Evolutionary conservation across 2,797 vertebrate species (phyloP).

Genomic region (Sylvilagus floridanus): DNA sequence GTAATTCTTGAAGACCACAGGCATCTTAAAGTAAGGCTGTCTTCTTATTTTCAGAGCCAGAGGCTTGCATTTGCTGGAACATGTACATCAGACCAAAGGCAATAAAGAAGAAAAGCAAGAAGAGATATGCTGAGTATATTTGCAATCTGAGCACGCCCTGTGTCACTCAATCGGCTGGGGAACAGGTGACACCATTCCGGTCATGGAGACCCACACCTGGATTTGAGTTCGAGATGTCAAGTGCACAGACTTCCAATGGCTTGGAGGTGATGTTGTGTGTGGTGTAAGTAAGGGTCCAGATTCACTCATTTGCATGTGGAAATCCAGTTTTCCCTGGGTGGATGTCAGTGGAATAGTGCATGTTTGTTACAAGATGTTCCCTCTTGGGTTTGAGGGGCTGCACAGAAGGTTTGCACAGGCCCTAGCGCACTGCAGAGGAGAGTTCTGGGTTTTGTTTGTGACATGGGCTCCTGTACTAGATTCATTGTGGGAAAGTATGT

Average conservation of each 20-base stretch:
- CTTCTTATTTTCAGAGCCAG: background rate
- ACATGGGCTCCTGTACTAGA: background rate
- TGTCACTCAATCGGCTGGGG: background rate
- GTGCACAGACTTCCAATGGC: background rate
- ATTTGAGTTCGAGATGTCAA: background rate
- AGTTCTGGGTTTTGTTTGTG: background rate
- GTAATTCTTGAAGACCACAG: slow-evolving; percentile 23
- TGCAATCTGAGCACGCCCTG: background rate
- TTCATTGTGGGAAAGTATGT: background rate
- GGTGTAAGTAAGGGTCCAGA: background rate
- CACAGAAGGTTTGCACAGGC: background rate
- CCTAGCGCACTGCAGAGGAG: background rate
- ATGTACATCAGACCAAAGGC: slow-evolving; percentile 1
- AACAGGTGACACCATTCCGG: background rate
- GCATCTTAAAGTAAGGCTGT: background rate
- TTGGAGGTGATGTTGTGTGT: background rate
- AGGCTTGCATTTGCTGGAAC: background rate
- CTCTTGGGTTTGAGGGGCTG: background rate
- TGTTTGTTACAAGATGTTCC: background rate
- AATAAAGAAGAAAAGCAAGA: slow-evolving; percentile 14
- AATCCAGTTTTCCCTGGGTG: too few relatives aligned
- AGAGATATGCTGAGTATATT: background rate
- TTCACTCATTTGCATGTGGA: background rate
- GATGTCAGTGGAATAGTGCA: background rate
- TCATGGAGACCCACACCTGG: background rate